Conservation (phyloP, 2,797 vertebrate genomes). For the Borostomias antarcticus region DNA sequence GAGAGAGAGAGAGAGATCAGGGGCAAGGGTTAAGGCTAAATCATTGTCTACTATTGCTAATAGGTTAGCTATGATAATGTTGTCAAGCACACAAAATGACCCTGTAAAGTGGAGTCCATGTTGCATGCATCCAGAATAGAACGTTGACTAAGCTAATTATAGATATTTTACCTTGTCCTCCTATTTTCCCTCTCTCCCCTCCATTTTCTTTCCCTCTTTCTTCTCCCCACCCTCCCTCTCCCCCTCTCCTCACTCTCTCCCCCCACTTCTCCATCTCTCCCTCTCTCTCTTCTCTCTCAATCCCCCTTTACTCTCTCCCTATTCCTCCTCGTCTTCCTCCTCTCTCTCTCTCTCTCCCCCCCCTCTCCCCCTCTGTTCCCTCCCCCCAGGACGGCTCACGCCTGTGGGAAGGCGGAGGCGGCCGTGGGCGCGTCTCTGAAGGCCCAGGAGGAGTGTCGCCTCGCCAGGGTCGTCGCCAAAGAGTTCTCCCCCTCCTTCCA, state of each 20-base stretch:
- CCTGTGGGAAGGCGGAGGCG: slow-evolving; percentile 91
- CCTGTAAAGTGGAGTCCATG: too few species aligned
- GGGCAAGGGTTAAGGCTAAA: too few species aligned
- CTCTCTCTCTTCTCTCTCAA: neutral
- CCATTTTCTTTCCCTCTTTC: neutral
- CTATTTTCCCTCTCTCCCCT: neutral
- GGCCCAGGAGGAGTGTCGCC: slow-evolving; percentile 92
- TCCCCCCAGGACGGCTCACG: slow-evolving; percentile 88
- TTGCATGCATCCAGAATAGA: too few species aligned
- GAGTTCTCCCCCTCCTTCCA: slow-evolving; percentile 98
- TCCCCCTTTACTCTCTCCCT: slow-evolving; percentile 26
- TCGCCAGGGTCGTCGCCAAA: slow-evolving; percentile 96
- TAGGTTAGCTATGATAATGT: too few species aligned
- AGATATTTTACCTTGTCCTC: neutral
- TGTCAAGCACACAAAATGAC: too few species aligned
- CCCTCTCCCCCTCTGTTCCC: slow-evolving; percentile 22
- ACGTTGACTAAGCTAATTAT: too few species aligned
- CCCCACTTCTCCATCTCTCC: neutral
- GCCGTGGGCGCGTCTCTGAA: slow-evolving; percentile 88
- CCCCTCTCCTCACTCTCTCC: neutral
- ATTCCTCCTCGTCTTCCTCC: slow-evolving; percentile 8
- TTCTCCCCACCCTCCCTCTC: neutral
- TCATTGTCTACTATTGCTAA: too few species aligned
- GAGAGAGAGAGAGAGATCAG: too few species aligned
- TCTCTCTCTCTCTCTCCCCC: neutral